These are phyloP conservation scores for Alloscopus bannaensis DNA, from an alignment of 2,888 invertebrate genomes.

Conservation along the genomic window DNA sequence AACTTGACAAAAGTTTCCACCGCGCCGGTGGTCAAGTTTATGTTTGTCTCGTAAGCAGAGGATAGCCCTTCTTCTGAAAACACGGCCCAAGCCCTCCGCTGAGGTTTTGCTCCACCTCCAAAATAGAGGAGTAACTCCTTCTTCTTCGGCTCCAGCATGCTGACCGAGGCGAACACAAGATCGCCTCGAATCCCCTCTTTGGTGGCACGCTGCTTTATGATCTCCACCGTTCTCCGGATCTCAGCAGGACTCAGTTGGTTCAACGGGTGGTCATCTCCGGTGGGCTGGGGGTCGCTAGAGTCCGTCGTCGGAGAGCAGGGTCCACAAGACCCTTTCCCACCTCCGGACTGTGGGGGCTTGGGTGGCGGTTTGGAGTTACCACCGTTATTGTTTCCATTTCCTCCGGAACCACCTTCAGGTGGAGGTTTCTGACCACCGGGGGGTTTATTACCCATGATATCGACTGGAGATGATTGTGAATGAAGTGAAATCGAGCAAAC, in stretches of 20 bases:
- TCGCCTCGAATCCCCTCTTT: background rate
- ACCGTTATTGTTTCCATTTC: background rate
- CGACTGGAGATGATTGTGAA: too few species aligned
- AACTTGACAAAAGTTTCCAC: constrained; percentile 16
- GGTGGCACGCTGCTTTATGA: constrained; percentile 5
- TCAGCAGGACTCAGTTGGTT: constrained; percentile 35
- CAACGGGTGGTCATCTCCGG: constrained; percentile 30
- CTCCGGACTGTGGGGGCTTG: background rate
- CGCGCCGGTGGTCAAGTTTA: constrained; percentile 47
- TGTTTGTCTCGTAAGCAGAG: constrained; percentile 24
- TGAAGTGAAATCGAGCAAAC: too few species aligned
- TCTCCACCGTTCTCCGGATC: background rate
- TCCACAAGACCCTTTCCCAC: background rate
- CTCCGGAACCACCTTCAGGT: background rate
- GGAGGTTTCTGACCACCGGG: background rate
- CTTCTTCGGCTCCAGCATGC: constrained; percentile 29
- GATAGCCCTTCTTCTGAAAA: constrained; percentile 15
- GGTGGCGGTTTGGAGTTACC: background rate
- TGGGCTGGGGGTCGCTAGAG: constrained; percentile 21
- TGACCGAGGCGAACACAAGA: constrained; percentile 31
- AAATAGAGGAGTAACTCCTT: background rate
- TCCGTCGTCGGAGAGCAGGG: background rate
- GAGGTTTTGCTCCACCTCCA: constrained; percentile 9
- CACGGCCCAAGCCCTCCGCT: constrained; percentile 30
- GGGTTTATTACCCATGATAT: too few species aligned